Evolutionary conservation across 2,888 invertebrate species (phyloP).

Genomic region (Arrhopalites spinosus): DNA sequence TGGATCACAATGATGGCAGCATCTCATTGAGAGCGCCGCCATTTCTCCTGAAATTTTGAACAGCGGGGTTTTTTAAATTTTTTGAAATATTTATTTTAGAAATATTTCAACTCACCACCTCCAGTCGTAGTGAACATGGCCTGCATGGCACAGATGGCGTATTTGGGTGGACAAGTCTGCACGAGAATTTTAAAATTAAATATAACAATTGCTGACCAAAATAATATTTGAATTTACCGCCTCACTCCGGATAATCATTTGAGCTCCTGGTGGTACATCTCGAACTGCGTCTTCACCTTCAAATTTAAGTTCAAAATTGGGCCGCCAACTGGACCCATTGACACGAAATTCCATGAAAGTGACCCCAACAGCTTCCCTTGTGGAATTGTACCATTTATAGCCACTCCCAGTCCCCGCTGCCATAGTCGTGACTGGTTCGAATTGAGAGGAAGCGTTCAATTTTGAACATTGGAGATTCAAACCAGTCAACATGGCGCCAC

Average conservation of each 20-base stretch:
- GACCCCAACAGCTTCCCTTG: neutral
- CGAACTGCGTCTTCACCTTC: neutral
- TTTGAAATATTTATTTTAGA: too few relatives aligned
- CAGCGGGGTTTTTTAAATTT: too few relatives aligned
- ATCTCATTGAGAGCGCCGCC: neutral
- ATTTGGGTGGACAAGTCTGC: neutral
- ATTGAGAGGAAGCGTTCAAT: neutral
- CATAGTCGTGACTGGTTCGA: neutral
- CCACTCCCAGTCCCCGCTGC: neutral
- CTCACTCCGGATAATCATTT: neutral
- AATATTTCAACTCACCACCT: too few relatives aligned
- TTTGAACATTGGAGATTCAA: neutral
- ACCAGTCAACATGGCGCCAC: neutral
- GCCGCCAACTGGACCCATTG: neutral
- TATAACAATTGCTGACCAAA: too few relatives aligned
- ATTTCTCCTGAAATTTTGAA: neutral
- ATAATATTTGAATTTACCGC: neutral
- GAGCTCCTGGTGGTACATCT: neutral
- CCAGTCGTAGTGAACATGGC: too few relatives aligned
- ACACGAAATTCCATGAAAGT: neutral
- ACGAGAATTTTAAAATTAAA: too few relatives aligned
- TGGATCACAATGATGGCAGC: neutral
- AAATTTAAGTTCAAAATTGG: neutral
- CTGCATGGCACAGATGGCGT: neutral
- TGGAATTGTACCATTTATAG: neutral